phyloP scores from a whole-genome alignment of 2,797 vertebrate species.

The Anabacerthia variegaticeps region DNA sequence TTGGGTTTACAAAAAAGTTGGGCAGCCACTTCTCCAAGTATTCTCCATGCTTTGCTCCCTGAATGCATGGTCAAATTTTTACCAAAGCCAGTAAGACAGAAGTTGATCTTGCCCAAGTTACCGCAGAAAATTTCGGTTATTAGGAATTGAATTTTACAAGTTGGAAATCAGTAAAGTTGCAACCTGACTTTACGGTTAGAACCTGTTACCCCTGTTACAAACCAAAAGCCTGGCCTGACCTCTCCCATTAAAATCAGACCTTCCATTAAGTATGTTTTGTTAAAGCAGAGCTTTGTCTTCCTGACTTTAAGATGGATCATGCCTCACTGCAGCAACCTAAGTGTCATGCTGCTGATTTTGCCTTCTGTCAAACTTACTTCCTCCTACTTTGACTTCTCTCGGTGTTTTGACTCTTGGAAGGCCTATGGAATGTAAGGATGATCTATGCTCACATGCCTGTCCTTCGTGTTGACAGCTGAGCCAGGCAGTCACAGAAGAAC shows the following conservation, averaged over 20 bases:
- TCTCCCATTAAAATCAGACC: background rate
- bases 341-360: background rate
- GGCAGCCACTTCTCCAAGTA: background rate
- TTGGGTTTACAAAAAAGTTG: background rate
- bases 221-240: background rate
- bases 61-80: background rate
- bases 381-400: background rate
- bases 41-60: background rate
- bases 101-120: background rate
- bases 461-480: background rate
- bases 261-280: background rate
- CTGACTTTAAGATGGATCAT: background rate
- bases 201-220: background rate
- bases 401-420: background rate
- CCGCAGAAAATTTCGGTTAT: background rate
- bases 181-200: background rate
- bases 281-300: background rate
- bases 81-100: accelerated
- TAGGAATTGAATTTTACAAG: background rate
- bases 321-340: background rate
- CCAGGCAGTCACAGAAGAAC: background rate
- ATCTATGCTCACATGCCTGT: background rate
- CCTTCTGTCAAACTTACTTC: background rate
- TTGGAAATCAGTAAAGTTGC: background rate
- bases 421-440: background rate